A percentile compares a stretch with the other conserved stretches of the same genome.
These are phyloP conservation scores for Malacoctenus gilli DNA, from an alignment of 2,797 vertebrate genomes.

Conservation along the genomic window DNA sequence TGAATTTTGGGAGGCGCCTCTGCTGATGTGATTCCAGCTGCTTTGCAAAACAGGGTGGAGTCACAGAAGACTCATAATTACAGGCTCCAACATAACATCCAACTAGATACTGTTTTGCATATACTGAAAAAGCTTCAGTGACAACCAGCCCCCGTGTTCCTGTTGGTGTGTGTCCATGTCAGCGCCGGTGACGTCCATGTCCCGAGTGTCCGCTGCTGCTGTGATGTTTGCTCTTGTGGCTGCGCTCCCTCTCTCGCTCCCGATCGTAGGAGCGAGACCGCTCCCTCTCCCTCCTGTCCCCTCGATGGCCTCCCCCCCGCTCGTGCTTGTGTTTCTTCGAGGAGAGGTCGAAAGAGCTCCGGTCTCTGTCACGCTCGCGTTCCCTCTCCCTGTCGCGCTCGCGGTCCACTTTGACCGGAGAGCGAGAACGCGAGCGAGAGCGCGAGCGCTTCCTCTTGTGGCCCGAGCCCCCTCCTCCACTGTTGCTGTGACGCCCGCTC, in stretches of 20 bases:
- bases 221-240: slow-evolving; percentile 97
- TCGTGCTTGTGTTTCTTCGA: slow-evolving; percentile 97
- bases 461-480: slow-evolving; percentile 65
- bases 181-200: slow-evolving; percentile 91
- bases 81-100: background rate
- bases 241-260: slow-evolving; percentile 81
- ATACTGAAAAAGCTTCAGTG: slow-evolving; percentile 13
- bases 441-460: slow-evolving; percentile 95
- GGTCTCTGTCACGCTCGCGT: slow-evolving; percentile 82
- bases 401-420: slow-evolving; percentile 81
- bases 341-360: slow-evolving; percentile 84
- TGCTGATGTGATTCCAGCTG: background rate
- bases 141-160: slow-evolving; percentile 28
- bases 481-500: slow-evolving; percentile 84
- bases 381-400: slow-evolving; percentile 79
- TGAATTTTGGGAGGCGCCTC: background rate
- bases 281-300: slow-evolving; percentile 89
- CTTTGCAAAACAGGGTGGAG: too few relatives aligned
- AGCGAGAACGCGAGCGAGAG: slow-evolving; percentile 88
- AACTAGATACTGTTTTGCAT: slow-evolving; percentile 1
- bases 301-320: slow-evolving; percentile 85
- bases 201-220: slow-evolving; percentile 87
- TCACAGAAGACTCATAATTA: background rate
- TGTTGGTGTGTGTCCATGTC: slow-evolving; percentile 48
- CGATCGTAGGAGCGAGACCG: slow-evolving; percentile 93